Base-by-base conservation (phyloP, 2,797 vertebrate genomes). In the Labeo calbasu region DNA sequence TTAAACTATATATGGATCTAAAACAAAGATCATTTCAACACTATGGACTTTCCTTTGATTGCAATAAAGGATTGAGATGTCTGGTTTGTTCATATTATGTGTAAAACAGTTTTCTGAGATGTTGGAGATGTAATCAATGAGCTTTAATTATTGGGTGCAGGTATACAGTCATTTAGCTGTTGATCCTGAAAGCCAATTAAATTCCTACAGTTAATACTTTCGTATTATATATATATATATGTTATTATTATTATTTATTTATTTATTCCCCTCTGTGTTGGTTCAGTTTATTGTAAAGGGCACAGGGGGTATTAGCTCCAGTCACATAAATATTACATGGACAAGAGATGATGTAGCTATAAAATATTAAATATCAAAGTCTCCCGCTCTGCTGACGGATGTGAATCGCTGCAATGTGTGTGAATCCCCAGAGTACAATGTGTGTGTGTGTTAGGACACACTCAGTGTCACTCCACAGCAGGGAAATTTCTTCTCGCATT, bases 341-440 rank as follows among this genome's bases (percentile, higher is more conserved):
- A 92, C 87, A 90, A 91, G 77, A 90, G 89, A 92, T 90, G 90
- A 93, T 91, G 91, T 92, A 88, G 87, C 79, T 86, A 94, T 94
- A 72, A 94, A 95, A 94, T 95, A 94, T 94, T 94, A 86, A 94
- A 85, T 86, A 90, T 89, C 88, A 93, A 90, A 92, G 90, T 92
- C 90, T 84, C 81, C 80, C 51, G 55, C 63, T 88, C 69, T 81
- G 68, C 81, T 85, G 85, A 81, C 81, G 73, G 77, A 84, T 84
- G 82, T 73, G 82, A 85, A 78, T 86, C 65, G 65, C 77, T 87
- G 71, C 72, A 57, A 68, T 71, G 10, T 53, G 57, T 69, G 78
- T 46, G 61, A 66, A 76, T 87, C 79, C 75, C 76, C 21, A 32
- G 81, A 85, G 80, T 43, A 69, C 68, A 10, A 32, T 48, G 23